Evolutionary conservation across 2,113 vertebrate genomes (phyloP), one percentile per base, ranked within the genome.

Genomic region (Daphoenositta chrysoptera): DNA sequence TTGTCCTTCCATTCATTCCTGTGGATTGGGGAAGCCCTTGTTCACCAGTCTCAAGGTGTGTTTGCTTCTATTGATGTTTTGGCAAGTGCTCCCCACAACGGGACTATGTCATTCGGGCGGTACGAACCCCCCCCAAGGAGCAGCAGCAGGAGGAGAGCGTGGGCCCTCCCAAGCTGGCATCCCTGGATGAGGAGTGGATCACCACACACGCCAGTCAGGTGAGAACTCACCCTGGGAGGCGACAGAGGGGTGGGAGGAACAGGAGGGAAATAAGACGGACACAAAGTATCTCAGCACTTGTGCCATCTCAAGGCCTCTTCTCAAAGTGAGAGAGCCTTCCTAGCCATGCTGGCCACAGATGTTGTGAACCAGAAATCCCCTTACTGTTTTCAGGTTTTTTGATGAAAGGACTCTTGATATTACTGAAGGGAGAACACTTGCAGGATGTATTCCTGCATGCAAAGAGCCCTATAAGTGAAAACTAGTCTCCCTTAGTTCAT

Each of bases 151-250:
- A 97, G 81, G 94, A 73, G 18, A 45, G 19, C 51, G 8, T 44
- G 57, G 30, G 37, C 33, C 63, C 86, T 44, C 75, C 92, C 53
- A 95, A 65, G 11, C 51, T 97, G 81, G 85, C 96, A 35, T 93
- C 95, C 21, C 53, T 98, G 66, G 98, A 98, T 94, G 98, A 98
- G 65, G 99, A 99, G 66, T 99, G 99, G 99, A 95, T 98, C 68
- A 97, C 97, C 40, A 98, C 98, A 61, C 99, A 99, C 0, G 99
- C 99, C 75, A 98, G 93, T 57, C 99, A 99, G 99, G 99, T 99
- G 93, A 47, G 87, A 63, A 11, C 71, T 63, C 47, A 11, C 21
- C 5, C 11, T 16, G 16, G 4, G 18, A 37, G 7, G 7, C 51
- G 14, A 5, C 24, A 53, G 14, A 87, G 66, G 35, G 45, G 1